These are phyloP conservation scores for Neoaliturus tenellus DNA, from an alignment of 2,888 invertebrate species.

Conservation along the genomic window DNA sequence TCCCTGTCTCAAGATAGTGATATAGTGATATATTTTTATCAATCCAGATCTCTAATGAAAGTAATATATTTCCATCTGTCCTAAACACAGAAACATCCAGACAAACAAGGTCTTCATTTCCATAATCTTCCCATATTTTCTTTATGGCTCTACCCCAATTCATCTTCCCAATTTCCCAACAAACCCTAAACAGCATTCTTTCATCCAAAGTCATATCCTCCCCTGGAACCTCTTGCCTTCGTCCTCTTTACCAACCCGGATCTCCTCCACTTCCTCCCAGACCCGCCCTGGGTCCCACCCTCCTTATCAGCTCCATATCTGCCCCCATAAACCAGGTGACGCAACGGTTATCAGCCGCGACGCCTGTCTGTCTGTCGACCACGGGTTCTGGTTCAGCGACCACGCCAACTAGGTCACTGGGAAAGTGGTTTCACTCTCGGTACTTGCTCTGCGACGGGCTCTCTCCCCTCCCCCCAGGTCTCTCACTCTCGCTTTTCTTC, in stretches of 20 bases:
- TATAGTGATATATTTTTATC: no score
- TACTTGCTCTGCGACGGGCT: constrained; percentile 14
- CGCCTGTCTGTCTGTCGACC: constrained; percentile 17
- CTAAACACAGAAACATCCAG: no score
- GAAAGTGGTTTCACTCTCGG: constrained; percentile 28
- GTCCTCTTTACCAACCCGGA: background rate
- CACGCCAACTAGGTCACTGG: constrained; percentile 33
- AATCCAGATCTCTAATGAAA: no score
- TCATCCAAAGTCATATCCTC: no score
- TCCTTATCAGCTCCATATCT: background rate
- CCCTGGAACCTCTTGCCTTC: background rate
- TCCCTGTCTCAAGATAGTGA: no score
- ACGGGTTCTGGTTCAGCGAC: constrained; percentile 1
- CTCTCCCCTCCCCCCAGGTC: background rate
- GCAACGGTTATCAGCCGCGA: background rate
- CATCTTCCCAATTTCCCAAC: no score
- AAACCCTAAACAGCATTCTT: no score
- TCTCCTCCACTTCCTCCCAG: constrained; percentile 5
- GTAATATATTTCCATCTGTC: no score
- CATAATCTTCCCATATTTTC: no score
- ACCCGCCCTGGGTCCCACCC: background rate
- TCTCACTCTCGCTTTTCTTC: constrained; percentile 10
- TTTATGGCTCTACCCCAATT: no score
- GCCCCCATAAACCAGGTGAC: constrained; percentile 6
- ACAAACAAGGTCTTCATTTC: no score